phyloP scores from a whole-genome alignment of 2,797 vertebrate genomes.

The Pelobates cultripes region DNA sequence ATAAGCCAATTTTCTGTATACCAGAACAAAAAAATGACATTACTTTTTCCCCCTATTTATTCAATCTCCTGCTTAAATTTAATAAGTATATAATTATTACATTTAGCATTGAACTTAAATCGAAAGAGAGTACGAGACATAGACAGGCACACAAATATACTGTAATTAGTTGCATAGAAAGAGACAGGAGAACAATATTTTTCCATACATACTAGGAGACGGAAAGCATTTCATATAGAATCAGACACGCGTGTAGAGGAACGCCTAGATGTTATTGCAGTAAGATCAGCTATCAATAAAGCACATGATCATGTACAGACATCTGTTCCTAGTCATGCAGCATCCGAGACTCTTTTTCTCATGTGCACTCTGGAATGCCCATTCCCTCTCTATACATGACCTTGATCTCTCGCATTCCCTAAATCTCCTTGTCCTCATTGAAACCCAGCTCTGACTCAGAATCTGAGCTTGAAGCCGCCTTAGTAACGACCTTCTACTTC shows the following conservation, averaged over 20 bases:
- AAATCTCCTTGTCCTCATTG: slow-evolving; percentile 37
- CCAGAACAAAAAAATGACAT: too few species aligned
- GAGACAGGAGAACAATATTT: background rate
- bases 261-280: slow-evolving; percentile 11
- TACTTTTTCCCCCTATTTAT: too few species aligned
- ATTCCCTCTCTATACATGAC: slow-evolving; percentile 47
- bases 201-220: background rate
- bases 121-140: too few species aligned
- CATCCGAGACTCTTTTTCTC: slow-evolving; percentile 34
- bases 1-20: too few species aligned
- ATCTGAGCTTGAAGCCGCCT: background rate
- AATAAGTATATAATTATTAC: too few species aligned
- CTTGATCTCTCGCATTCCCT: slow-evolving; percentile 30
- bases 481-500: background rate
- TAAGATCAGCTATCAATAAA: slow-evolving; percentile 15
- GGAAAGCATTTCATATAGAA: slow-evolving; percentile 9
- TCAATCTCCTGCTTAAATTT: too few species aligned
- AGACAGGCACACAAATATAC: background rate
- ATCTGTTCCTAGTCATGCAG: slow-evolving; percentile 52
- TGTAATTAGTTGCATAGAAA: background rate
- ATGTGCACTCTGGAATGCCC: slow-evolving; percentile 25
- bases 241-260: background rate
- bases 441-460: slow-evolving; percentile 21
- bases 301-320: slow-evolving; percentile 30
- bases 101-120: too few species aligned